phyloP scores from a whole-genome alignment of 1,140 invertebrate genomes.

The Megalonaias nervosa region DNA sequence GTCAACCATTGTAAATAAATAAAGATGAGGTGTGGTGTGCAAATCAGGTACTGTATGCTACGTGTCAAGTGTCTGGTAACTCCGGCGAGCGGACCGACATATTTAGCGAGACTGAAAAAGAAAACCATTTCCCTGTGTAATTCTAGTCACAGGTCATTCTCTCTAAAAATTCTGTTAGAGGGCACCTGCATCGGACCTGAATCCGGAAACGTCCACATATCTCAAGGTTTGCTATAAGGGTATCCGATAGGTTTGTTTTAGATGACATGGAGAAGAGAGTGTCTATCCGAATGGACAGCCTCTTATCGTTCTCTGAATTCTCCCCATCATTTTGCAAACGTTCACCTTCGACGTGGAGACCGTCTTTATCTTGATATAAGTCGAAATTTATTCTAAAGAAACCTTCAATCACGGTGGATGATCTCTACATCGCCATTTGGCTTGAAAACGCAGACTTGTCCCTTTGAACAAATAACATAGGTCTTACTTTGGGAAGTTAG shows the following conservation, averaged over 20 bases:
- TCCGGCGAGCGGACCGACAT: too few species aligned
- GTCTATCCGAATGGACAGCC: background rate
- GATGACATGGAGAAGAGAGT: background rate
- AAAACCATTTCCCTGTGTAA: too few species aligned
- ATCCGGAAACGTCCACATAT: conserved; percentile 17
- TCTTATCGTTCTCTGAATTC: too few species aligned
- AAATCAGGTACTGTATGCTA: too few species aligned
- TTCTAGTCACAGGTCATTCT: too few species aligned
- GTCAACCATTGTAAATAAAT: too few species aligned
- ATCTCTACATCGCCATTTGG: background rate
- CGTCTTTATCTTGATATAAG: background rate
- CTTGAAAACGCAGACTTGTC: conserved; percentile 8
- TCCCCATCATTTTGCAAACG: background rate
- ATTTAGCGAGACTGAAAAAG: too few species aligned
- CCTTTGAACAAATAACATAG: conserved; percentile 2
- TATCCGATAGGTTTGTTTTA: too few species aligned
- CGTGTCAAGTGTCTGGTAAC: too few species aligned
- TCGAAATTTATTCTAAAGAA: conserved; percentile 25
- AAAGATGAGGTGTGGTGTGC: too few species aligned
- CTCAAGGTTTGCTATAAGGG: conserved; percentile 14
- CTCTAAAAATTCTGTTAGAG: conserved; percentile 5
- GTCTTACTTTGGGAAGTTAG: conserved; percentile 20
- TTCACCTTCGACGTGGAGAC: conserved; percentile 12
- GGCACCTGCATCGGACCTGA: conserved; percentile 11
- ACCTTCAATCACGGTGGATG: background rate